phyloP scores from a whole-genome alignment of 2,888 invertebrate genomes.

The Rhopalosiphum nymphaeae region DNA sequence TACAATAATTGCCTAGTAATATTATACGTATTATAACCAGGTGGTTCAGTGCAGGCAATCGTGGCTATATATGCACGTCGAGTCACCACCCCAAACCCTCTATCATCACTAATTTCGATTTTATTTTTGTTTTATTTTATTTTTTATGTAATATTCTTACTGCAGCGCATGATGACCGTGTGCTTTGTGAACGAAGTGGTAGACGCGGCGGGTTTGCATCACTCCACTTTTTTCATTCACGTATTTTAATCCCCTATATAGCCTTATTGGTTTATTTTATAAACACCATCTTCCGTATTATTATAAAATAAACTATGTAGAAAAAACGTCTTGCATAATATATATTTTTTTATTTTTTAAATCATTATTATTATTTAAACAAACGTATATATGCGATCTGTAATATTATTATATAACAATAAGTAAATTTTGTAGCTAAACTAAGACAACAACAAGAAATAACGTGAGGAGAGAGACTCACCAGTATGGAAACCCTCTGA shows the following conservation, averaged over 20 bases:
- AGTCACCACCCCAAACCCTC: neutral
- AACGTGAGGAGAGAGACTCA: no score
- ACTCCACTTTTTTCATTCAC: neutral
- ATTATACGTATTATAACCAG: neutral
- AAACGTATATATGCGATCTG: no score
- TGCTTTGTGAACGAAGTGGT: neutral
- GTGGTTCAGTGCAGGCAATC: neutral
- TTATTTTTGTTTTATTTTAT: neutral
- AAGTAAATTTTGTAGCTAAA: no score
- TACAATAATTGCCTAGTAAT: neutral
- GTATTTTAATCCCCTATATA: neutral
- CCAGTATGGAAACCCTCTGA: no score
- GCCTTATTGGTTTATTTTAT: neutral
- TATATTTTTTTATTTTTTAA: neutral
- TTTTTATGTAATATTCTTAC: neutral
- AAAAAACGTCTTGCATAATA: neutral
- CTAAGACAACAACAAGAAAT: no score
- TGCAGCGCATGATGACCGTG: neutral
- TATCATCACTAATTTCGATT: neutral
- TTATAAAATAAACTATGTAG: neutral
- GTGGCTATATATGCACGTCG: neutral
- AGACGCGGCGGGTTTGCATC: neutral
- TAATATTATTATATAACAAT: no score
- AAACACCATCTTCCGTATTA: neutral
- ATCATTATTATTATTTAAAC: no score